Percentiles rank a stretch among this genome's conserved stretches.
phyloP scores from a whole-genome alignment of 2,888 invertebrate species.

The Busseola fusca region DNA sequence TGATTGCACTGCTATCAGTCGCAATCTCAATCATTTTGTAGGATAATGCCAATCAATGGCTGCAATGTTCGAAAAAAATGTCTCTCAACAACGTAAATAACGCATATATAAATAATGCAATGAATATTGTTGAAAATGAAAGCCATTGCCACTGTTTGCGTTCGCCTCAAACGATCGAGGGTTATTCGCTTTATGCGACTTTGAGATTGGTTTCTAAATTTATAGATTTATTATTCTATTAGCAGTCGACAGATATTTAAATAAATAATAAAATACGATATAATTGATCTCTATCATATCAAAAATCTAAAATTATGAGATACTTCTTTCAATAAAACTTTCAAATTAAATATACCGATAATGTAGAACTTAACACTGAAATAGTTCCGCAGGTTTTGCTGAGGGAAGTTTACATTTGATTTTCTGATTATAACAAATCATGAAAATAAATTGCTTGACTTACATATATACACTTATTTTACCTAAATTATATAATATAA shows the following conservation, averaged over 20 bases:
- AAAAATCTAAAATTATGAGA: conserved; percentile 1
- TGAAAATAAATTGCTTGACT: conserved; percentile 20
- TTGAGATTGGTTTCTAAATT: background rate
- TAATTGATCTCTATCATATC: background rate
- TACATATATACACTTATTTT: conserved; percentile 20
- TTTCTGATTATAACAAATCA: background rate
- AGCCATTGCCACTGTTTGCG: too few relatives aligned
- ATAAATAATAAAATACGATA: background rate
- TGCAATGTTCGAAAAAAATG: too few relatives aligned
- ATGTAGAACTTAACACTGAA: conserved; percentile 18
- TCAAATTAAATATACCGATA: conserved; percentile 10
- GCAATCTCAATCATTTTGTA: too few relatives aligned
- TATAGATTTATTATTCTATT: background rate
- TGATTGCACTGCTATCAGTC: too few relatives aligned
- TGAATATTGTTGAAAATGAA: too few relatives aligned
- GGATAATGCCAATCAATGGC: too few relatives aligned
- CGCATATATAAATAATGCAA: too few relatives aligned
- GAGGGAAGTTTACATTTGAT: background rate
- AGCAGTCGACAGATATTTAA: background rate
- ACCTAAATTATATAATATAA: conserved; percentile 3
- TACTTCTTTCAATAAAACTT: conserved; percentile 10
- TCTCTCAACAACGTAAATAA: too few relatives aligned
- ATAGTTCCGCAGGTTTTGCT: conserved; percentile 5
- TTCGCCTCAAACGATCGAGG: background rate
- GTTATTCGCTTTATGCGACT: too few relatives aligned